A percentile compares a stretch with the other conserved stretches of the same genome.
Evolutionary conservation across 2,888 invertebrate species (phyloP).

Genomic region (Apocheima hispidaria): DNA sequence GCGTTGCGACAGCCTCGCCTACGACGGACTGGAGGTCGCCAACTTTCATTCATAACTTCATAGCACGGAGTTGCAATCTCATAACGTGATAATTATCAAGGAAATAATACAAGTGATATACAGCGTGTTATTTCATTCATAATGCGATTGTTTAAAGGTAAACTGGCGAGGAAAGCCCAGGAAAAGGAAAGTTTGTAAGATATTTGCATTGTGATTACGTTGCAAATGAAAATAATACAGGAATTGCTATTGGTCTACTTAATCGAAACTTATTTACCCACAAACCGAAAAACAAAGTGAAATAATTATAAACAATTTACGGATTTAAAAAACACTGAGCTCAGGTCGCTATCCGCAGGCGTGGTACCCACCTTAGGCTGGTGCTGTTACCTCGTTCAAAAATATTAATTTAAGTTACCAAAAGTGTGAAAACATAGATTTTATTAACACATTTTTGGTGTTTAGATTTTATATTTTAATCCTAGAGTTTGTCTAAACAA

Average conservation of each 20-base stretch:
- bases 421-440: background rate
- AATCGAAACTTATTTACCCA: too few species aligned
- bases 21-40: constrained; percentile 79
- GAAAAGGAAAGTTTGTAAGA: background rate
- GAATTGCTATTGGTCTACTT: too few species aligned
- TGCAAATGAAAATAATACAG: too few species aligned
- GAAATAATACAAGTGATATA: constrained; percentile 40
- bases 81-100: constrained; percentile 44
- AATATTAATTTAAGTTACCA: background rate
- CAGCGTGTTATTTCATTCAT: background rate
- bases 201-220: too few species aligned
- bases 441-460: constrained; percentile 28
- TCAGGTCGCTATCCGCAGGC: too few species aligned
- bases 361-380: too few species aligned
- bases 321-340: too few species aligned
- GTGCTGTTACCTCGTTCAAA: too few species aligned
- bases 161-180: too few species aligned
- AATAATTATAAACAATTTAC: too few species aligned
- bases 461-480: constrained; percentile 16
- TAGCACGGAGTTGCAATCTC: constrained; percentile 45
- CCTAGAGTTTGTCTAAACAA: constrained; percentile 16
- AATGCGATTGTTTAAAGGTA: background rate
- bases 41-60: constrained; percentile 81
- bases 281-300: too few species aligned
- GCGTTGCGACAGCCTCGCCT: constrained; percentile 79